phyloP scores from a whole-genome alignment of 2,797 vertebrate genomes.

The Danio jaintianensis region DNA sequence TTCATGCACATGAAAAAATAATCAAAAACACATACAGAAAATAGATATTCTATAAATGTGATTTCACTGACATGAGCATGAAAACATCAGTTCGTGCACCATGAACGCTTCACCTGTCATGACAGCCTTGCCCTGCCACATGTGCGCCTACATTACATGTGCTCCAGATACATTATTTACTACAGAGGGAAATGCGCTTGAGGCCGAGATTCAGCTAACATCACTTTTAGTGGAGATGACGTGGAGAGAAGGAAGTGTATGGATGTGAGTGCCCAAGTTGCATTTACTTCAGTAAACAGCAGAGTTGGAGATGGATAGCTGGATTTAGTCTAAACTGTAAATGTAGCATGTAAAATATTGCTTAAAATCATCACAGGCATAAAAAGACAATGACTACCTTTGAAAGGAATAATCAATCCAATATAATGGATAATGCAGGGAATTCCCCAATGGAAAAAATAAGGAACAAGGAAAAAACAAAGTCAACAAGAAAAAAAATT shows the following conservation, averaged over 20 bases:
- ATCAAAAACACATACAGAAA: background rate
- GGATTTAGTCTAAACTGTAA: slow-evolving; percentile 13
- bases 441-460: slow-evolving; percentile 15
- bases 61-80: background rate
- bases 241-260: background rate
- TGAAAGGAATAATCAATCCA: slow-evolving; percentile 40
- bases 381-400: slow-evolving; percentile 25
- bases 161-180: slow-evolving; percentile 40
- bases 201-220: slow-evolving; percentile 19
- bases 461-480: slow-evolving; percentile 6
- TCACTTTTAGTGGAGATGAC: background rate
- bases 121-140: slow-evolving; percentile 22
- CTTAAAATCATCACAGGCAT: slow-evolving; percentile 19
- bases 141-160: slow-evolving; percentile 6
- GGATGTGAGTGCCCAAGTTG: background rate
- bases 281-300: slow-evolving; percentile 25
- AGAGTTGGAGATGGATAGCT: slow-evolving; percentile 24
- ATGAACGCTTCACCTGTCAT: slow-evolving; percentile 20
- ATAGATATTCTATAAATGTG: background rate
- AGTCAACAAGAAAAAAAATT: no score
- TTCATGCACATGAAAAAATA: background rate
- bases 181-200: background rate
- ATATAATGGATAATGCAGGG: slow-evolving; percentile 3
- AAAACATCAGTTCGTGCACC: background rate
- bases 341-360: slow-evolving; percentile 18